These are phyloP conservation scores for Stenolophus ochropezus DNA, from an alignment of 2,888 invertebrate genomes.

Conservation along the genomic window DNA sequence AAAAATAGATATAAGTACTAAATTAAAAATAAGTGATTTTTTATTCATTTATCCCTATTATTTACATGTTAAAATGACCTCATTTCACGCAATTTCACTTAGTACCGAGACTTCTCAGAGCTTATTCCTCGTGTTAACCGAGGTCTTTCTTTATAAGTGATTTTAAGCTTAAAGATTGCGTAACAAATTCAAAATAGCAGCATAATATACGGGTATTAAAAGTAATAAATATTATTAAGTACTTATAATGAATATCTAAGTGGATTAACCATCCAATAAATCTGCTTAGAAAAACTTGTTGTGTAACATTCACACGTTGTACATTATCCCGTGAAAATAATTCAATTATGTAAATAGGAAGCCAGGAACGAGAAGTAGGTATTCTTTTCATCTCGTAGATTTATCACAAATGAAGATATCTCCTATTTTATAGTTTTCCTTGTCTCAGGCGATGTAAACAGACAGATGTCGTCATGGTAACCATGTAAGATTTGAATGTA, in stretches of 20 bases:
- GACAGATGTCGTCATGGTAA: not conserved
- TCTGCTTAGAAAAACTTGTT: constrained; percentile 19
- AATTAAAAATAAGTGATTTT: too few species aligned
- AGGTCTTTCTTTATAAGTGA: too few species aligned
- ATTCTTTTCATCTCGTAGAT: not conserved
- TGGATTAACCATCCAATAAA: constrained; percentile 16
- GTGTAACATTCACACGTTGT: constrained; percentile 4
- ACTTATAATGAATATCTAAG: constrained; percentile 38
- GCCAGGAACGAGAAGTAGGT: not conserved
- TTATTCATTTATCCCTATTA: too few species aligned
- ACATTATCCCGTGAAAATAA: constrained; percentile 1
- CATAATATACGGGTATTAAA: constrained; percentile 34
- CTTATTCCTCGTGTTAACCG: too few species aligned
- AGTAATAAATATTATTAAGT: constrained; percentile 45
- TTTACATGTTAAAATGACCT: too few species aligned
- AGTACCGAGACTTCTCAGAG: too few species aligned
- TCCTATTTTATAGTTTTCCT: not conserved
- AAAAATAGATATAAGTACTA: too few species aligned
- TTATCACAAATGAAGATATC: constrained; percentile 16
- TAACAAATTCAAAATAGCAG: constrained; percentile 12
- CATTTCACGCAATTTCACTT: too few species aligned
- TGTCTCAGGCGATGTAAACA: constrained; percentile 18
- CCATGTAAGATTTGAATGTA: constrained; percentile 20
- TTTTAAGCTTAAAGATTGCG: not conserved
- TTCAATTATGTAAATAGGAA: not conserved